A percentile compares a stretch with the other conserved stretches of the same genome.
phyloP scores from a whole-genome alignment of 2,113 vertebrate species.

The Heterocephalus glaber region DNA sequence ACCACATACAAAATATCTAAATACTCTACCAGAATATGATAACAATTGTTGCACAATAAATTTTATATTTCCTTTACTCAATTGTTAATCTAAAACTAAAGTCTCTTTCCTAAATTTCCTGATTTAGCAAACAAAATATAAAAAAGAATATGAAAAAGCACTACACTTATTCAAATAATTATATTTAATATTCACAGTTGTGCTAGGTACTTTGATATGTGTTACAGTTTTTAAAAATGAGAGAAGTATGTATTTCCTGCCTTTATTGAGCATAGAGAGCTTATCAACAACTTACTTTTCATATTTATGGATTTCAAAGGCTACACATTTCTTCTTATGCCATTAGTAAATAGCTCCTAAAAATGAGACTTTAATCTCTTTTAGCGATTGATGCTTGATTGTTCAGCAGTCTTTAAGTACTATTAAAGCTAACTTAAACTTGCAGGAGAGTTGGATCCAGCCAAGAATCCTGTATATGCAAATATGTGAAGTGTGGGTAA shows the following conservation, averaged over 20 bases:
- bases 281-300: constrained; percentile 9
- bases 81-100: not conserved
- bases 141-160: not conserved
- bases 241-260: not conserved
- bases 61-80: constrained; percentile 21
- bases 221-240: not conserved
- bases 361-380: not conserved
- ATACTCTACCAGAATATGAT: not conserved
- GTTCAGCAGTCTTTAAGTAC: not conserved
- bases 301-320: not conserved
- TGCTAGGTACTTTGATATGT: not conserved
- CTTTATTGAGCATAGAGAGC: not conserved
- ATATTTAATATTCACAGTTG: not conserved
- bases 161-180: not conserved
- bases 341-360: not conserved
- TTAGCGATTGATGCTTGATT: not conserved
- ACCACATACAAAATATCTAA: not conserved
- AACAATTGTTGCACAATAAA: not conserved
- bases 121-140: not conserved
- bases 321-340: not conserved
- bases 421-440: not conserved
- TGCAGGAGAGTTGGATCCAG: not conserved
- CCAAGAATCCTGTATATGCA: not conserved
- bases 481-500: not conserved
- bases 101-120: not conserved